Conservation (phyloP, 2,888 invertebrate genomes). For the Spatulosminthurus flaviceps region DNA sequence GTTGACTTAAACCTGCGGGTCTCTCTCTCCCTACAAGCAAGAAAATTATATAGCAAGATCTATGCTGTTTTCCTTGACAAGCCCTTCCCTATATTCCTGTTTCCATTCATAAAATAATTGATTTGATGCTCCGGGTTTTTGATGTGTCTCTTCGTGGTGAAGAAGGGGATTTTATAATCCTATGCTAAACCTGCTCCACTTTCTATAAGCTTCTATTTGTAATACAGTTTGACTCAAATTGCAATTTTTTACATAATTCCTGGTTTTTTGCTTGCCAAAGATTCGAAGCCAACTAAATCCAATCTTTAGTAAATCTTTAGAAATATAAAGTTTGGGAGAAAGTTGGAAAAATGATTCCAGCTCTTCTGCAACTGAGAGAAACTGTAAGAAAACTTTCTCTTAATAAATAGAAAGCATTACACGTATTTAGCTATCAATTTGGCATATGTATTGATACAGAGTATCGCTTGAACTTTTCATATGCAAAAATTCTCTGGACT, state of each 20-base stretch:
- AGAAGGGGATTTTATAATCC: neutral
- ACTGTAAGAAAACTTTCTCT: too few species aligned
- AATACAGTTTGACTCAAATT: neutral
- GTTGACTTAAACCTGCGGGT: neutral
- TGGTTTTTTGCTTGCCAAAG: too few species aligned
- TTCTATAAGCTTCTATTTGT: neutral
- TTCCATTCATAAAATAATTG: slow-evolving; percentile 18
- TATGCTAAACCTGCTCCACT: neutral
- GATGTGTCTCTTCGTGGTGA: neutral
- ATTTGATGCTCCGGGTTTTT: slow-evolving; percentile 5
- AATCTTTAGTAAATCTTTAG: too few species aligned
- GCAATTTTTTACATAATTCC: neutral
- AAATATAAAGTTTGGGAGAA: too few species aligned
- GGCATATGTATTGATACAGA: too few species aligned
- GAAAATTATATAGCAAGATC: neutral
- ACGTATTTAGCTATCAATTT: too few species aligned
- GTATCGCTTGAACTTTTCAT: neutral
- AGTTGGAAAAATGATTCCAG: too few species aligned
- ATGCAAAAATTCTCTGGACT: neutral
- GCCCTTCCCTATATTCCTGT: neutral
- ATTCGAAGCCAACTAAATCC: too few species aligned
- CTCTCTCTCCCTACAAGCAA: neutral
- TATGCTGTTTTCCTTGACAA: neutral
- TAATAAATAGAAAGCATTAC: too few species aligned
- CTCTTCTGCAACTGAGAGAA: too few species aligned